These are phyloP conservation scores for Ailuropoda melanoleuca DNA, from an alignment of 2,113 vertebrate genomes.

Conservation along the genomic window DNA sequence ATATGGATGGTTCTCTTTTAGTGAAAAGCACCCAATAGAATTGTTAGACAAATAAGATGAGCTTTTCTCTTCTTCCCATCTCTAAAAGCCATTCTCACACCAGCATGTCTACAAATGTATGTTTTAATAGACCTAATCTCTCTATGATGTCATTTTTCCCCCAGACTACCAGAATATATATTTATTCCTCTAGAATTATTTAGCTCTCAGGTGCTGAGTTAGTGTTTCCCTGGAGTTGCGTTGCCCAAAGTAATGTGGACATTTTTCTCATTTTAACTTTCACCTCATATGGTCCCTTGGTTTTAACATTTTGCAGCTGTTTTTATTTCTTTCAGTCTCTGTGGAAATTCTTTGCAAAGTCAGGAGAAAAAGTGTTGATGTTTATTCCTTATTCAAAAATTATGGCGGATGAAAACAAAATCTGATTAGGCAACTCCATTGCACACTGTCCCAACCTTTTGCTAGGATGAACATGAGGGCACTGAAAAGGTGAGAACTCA, in stretches of 20 bases:
- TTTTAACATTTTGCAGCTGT: constrained; percentile 59
- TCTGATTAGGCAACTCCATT: background rate
- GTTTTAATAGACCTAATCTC: constrained; percentile 34
- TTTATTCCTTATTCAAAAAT: constrained; percentile 44
- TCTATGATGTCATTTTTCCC: constrained; percentile 7
- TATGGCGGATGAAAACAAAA: constrained; percentile 16
- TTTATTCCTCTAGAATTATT: constrained; percentile 40
- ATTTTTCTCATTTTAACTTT: constrained; percentile 68
- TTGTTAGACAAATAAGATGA: constrained; percentile 50
- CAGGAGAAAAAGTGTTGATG: constrained; percentile 50
- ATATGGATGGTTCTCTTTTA: constrained; percentile 1
- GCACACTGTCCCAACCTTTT: background rate
- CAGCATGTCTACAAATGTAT: background rate
- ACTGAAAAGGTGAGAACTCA: background rate
- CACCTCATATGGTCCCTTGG: constrained; percentile 40
- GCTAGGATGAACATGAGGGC: background rate
- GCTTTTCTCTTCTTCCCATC: constrained; percentile 4
- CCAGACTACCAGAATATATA: background rate
- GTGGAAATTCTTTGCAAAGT: constrained; percentile 43
- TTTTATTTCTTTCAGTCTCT: constrained; percentile 51
- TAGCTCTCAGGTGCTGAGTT: constrained; percentile 42
- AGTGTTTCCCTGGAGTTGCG: background rate
- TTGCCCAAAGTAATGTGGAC: constrained; percentile 51
- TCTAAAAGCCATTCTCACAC: constrained; percentile 31
- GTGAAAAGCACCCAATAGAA: constrained; percentile 48